Conservation (phyloP, 1,140 invertebrate species). For the Penaeus vannamei region DNA sequence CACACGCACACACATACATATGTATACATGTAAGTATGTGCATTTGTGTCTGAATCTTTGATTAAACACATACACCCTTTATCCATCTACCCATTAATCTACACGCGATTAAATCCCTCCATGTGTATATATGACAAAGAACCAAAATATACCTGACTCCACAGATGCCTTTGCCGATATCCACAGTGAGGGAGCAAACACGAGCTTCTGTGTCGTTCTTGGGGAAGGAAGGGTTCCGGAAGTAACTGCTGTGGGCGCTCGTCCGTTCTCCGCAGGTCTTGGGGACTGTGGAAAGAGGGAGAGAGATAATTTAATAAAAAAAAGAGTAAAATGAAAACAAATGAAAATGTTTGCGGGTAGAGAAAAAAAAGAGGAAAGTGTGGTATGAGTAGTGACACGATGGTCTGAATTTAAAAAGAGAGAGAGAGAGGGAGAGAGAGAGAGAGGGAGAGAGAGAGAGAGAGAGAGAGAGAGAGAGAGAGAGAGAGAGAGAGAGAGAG, state of each 20-base stretch:
- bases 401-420: no score
- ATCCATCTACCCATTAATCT: no score
- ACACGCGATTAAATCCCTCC: background rate
- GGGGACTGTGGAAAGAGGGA: background rate
- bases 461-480: no score
- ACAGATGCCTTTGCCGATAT: constrained; percentile 41
- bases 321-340: no score
- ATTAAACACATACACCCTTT: background rate
- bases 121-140: background rate
- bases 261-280: constrained; percentile 45
- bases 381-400: no score
- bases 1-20: constrained; percentile 2
- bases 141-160: constrained; percentile 37
- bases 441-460: no score
- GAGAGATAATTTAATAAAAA: no score
- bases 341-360: no score
- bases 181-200: constrained; percentile 35
- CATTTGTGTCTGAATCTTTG: background rate
- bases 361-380: no score
- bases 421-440: no score
- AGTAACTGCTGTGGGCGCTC: constrained; percentile 38
- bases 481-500: no score
- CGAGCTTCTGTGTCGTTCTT: constrained; percentile 34
- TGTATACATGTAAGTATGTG: constrained; percentile 12
- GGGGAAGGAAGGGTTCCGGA: constrained; percentile 46